Conservation (phyloP, 2,113 vertebrate genomes). For the Mirza zaza region DNA sequence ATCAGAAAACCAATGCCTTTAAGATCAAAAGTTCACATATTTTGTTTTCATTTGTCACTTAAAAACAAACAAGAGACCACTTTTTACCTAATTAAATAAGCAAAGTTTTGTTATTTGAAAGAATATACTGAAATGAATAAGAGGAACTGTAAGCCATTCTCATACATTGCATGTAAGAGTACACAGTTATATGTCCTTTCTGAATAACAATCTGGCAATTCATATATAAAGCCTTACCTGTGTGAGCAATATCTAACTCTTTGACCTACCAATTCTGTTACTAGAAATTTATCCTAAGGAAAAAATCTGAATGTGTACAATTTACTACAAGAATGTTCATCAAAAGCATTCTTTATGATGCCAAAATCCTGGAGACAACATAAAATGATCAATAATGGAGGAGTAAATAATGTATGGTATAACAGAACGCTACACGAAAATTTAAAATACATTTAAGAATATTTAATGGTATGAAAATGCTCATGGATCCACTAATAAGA, state of each 20-base stretch:
- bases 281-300: background rate
- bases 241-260: background rate
- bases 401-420: background rate
- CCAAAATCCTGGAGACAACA: background rate
- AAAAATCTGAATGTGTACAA: background rate
- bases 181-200: background rate
- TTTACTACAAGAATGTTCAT: background rate
- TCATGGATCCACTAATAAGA: background rate
- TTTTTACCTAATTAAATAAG: slow-evolving; percentile 6
- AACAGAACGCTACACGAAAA: background rate
- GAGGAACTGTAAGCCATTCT: background rate
- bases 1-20: background rate
- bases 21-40: background rate
- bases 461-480: slow-evolving; percentile 3
- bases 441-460: background rate
- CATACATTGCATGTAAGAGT: background rate
- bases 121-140: background rate
- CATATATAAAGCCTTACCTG: background rate
- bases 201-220: background rate
- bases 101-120: background rate
- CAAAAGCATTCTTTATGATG: background rate
- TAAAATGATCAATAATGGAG: background rate
- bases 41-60: background rate
- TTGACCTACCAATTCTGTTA: background rate
- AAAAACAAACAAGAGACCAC: background rate